A percentile compares a stretch with the other conserved stretches of the same genome.
Evolutionary conservation across 2,888 invertebrate species (phyloP).

Genomic region (Andrena trimmerana): DNA sequence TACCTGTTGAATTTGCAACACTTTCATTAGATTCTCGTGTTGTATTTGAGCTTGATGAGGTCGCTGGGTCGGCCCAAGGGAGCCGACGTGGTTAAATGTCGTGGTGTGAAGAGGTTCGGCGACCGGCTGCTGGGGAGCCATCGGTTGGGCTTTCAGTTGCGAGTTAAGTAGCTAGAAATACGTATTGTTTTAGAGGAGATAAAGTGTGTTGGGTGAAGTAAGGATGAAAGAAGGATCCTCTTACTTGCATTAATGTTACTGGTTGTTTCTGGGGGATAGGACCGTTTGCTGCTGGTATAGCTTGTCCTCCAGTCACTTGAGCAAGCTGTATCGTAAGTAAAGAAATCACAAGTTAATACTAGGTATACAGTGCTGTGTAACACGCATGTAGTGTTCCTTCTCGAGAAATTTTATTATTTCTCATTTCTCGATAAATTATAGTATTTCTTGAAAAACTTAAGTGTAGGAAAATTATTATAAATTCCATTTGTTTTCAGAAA

Average conservation of each 20-base stretch:
- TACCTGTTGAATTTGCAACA: constrained; percentile 86
- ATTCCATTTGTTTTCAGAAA: not conserved
- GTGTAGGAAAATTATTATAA: not conserved
- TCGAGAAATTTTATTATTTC: no score
- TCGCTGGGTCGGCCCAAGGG: constrained; percentile 82
- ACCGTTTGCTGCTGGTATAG: constrained; percentile 87
- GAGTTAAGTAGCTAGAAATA: constrained; percentile 78
- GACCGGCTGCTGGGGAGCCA: constrained; percentile 69
- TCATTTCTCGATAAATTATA: no score
- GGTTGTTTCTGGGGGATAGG: constrained; percentile 84
- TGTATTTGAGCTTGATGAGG: constrained; percentile 83
- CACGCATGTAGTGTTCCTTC: not conserved
- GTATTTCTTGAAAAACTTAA: no score
- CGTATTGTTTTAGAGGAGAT: constrained; percentile 2
- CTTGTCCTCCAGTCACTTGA: constrained; percentile 90
- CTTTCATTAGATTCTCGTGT: constrained; percentile 85
- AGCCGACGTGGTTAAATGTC: constrained; percentile 81
- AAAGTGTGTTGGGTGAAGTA: not conserved
- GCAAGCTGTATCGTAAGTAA: constrained; percentile 86
- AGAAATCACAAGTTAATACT: constrained; percentile 7
- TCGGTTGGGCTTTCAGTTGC: constrained; percentile 77
- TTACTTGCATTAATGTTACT: constrained; percentile 86
- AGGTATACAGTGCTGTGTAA: constrained; percentile 14
- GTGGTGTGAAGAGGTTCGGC: constrained; percentile 75
- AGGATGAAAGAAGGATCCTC: constrained; percentile 1